Percentiles rank a stretch among this genome's conserved stretches.
phyloP scores from a whole-genome alignment of 2,797 vertebrate genomes.

The Gambusia yucatana region DNA sequence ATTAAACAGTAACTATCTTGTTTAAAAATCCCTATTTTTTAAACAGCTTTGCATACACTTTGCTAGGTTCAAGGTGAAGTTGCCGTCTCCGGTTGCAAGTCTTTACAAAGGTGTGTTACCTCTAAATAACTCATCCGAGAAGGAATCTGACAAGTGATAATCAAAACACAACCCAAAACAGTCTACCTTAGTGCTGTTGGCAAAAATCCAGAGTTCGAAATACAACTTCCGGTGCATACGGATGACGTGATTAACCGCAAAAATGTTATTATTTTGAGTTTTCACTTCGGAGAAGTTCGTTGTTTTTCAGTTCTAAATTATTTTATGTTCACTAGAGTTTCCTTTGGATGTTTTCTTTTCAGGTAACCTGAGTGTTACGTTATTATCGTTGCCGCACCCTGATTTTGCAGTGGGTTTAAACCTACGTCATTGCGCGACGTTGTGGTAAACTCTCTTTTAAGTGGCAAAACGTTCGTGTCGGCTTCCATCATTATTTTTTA shows the following conservation, averaged over 20 bases:
- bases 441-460: not conserved
- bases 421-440: not conserved
- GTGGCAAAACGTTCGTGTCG: not conserved
- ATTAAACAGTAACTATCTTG: not conserved
- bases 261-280: not conserved
- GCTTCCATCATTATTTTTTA: not conserved
- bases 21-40: not conserved
- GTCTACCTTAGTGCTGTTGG: not conserved
- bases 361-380: not conserved
- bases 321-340: not conserved
- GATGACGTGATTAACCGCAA: slow-evolving; percentile 25
- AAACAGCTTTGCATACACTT: not conserved
- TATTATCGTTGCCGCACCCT: not conserved
- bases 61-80: not conserved
- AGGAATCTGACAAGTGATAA: not conserved
- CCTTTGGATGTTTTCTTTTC: not conserved
- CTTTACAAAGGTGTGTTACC: not conserved
- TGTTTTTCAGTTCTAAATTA: not conserved
- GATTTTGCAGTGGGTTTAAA: not conserved
- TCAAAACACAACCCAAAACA: not conserved
- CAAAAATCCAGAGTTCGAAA: slow-evolving; percentile 4
- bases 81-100: not conserved
- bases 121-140: not conserved
- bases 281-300: not conserved
- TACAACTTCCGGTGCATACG: slow-evolving; percentile 21